phyloP scores from a whole-genome alignment of 2,888 invertebrate genomes.

The Chironomus riparius region DNA sequence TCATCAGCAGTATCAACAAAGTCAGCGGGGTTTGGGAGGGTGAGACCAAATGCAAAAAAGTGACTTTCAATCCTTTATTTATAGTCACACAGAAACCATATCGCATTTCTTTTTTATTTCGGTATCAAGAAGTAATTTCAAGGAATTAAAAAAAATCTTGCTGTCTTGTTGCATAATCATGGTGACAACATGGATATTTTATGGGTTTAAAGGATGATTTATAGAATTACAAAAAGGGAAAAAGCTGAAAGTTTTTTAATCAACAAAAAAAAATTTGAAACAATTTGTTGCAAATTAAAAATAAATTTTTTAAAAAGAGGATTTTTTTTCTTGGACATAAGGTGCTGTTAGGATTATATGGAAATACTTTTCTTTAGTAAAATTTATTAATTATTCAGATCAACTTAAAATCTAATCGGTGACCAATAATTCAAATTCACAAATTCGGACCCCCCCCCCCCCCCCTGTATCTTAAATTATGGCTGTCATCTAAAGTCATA shows the following conservation, averaged over 20 bases:
- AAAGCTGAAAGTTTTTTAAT: background rate
- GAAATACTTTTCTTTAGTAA: no score
- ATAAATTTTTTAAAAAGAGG: background rate
- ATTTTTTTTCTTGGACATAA: no score
- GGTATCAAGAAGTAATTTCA: constrained; percentile 14
- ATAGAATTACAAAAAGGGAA: background rate
- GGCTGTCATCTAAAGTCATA: no score
- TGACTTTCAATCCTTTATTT: constrained; percentile 4
- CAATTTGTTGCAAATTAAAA: background rate
- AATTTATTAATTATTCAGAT: no score
- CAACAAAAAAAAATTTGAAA: background rate
- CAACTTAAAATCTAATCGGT: no score
- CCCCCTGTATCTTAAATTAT: no score
- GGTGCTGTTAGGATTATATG: no score
- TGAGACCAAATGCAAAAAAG: no score
- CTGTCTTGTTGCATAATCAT: background rate
- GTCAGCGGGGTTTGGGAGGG: background rate
- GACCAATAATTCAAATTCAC: no score
- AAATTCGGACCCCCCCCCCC: no score
- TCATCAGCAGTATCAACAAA: background rate
- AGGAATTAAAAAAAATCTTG: background rate
- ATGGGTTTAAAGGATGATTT: background rate
- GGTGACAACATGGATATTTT: background rate
- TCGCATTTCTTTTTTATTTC: background rate
- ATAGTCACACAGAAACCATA: background rate